These are phyloP conservation scores for Centropyge bicolor DNA, from an alignment of 2,797 vertebrate species.

Conservation along the genomic window DNA sequence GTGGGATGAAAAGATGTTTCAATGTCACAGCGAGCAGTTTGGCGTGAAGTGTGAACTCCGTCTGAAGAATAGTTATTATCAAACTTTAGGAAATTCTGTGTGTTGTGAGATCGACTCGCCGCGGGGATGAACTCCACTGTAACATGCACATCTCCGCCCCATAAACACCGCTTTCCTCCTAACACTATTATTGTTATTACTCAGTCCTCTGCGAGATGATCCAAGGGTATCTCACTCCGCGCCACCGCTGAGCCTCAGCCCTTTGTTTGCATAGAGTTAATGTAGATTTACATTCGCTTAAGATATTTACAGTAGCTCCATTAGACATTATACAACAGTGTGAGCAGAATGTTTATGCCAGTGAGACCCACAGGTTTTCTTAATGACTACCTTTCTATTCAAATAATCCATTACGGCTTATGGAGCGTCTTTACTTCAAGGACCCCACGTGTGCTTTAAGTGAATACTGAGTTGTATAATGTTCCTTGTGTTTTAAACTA, in stretches of 20 bases:
- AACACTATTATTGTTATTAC: constrained; percentile 32
- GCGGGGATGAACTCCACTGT: not conserved
- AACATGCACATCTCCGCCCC: constrained; percentile 20
- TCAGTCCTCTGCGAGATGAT: constrained; percentile 12
- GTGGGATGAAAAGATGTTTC: constrained; percentile 19
- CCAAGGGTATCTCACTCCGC: constrained; percentile 29
- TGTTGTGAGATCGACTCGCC: constrained; percentile 8
- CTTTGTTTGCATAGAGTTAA: constrained; percentile 1
- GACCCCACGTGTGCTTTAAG: not conserved
- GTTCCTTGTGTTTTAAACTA: not conserved
- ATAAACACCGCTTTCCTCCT: constrained; percentile 30
- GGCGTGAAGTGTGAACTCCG: not conserved
- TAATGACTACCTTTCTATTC: not conserved
- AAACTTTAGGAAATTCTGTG: constrained; percentile 31
- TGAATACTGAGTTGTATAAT: not conserved
- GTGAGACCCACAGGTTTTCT: not conserved
- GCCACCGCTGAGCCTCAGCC: not conserved
- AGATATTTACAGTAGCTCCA: not conserved
- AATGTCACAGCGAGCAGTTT: constrained; percentile 22
- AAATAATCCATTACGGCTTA: not conserved
- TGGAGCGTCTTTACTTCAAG: constrained; percentile 5
- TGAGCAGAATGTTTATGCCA: not conserved
- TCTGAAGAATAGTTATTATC: constrained; percentile 39
- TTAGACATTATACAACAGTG: not conserved
- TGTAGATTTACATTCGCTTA: not conserved